Base-by-base conservation (phyloP, 2,113 vertebrate genomes). In the Oreochromis spilurus region DNA sequence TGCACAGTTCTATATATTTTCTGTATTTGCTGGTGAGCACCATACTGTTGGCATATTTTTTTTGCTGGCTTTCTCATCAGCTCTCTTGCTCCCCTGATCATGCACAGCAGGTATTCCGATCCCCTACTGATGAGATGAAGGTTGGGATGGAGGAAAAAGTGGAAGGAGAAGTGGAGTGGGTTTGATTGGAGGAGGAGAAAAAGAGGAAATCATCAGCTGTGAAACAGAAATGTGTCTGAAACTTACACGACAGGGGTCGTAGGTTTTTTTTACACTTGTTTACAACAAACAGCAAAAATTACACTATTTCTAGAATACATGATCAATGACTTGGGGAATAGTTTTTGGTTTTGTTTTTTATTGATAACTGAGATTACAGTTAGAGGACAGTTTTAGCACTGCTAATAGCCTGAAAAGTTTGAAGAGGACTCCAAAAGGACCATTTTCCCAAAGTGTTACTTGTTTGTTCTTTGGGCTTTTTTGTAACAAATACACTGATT, bases 41-140 rank as follows among this genome's bases (percentile, higher is more conserved):
- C 72, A 34, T 77, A 77, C 72, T 52, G 72, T 77, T 77, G 43
- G 10, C 26, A 0, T 77, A 26, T 77, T 34, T 34, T 52, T 52
- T 77, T 77, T n/a, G 24, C 45, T 52, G 13, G 45, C 72, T 52
- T 77, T 52, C 70, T 80, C 86, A 75, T 85, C 48, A 86, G 52
- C 72, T 55, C 80, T 78, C 12, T 83, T 26, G 87, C 80, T 84
- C 48, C 34, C 55, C 84, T 85, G 60, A 82, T 87, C 67, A 85
- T 52, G n/a, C 81, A 36, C 70, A 85, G 79, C 84, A 87, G 84
- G 88, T 78, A 9, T 78, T 85, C 29, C 1, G 45, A 81, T 78
- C 83, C 54, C 75, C 82, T 24, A 9, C 80, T 82, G 84, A 81
- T 67, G 84, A 91, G 84, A 65, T 34, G 48, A 57, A 72, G 88